Base-by-base conservation (phyloP, 2,888 invertebrate species). In the Flexamia atlantica region DNA sequence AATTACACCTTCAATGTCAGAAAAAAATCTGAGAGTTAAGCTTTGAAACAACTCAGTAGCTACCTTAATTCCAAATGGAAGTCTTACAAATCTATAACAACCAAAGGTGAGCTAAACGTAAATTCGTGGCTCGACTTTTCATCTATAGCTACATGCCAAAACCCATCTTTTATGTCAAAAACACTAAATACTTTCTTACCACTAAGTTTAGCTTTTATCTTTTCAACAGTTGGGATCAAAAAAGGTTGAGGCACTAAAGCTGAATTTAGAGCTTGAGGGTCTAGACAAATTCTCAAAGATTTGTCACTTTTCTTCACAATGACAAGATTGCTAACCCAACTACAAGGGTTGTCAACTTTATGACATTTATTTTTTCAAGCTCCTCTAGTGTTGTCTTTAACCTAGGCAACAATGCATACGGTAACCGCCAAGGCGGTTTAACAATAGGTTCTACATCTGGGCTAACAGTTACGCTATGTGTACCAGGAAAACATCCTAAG, bases 21-120 rank as follows among this genome's bases (percentile, higher is more conserved):
- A 87, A 88, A 81, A 83, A 85, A 36, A n/a, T 85, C 81, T 87
- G 60, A 36, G 42, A 57, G 79, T 85, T 87, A n/a, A 85, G 46
- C 36, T 84, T 85, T 28, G 87, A 85, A 88, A 88, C 9, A 86
- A 64, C 85, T 87, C 87, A 14, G 81, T 60, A 9, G 81, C 60
- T 20, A 64, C 40, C 20, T 50, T 60, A 40, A 81, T 68, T 3
- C 79, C 84, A 84, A 84, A 79, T n/a, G 74, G 83, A 1, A 84
- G 30, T 76, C 83, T 79, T 28, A 40, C 3, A n/a, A 74, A 42
- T 74, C 72, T 36, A 20, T 30, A 74, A 14, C 42, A 40, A 74
- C 72, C 72, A 74, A 74, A 57, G 83, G 42, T 84, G 50, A 25
- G 72, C 81, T 72, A 76, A 72, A 82, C 30, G 46, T 50, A 70